Evolutionary conservation across 2,113 vertebrate genomes (phyloP).

Genomic region (Castor canadensis): DNA sequence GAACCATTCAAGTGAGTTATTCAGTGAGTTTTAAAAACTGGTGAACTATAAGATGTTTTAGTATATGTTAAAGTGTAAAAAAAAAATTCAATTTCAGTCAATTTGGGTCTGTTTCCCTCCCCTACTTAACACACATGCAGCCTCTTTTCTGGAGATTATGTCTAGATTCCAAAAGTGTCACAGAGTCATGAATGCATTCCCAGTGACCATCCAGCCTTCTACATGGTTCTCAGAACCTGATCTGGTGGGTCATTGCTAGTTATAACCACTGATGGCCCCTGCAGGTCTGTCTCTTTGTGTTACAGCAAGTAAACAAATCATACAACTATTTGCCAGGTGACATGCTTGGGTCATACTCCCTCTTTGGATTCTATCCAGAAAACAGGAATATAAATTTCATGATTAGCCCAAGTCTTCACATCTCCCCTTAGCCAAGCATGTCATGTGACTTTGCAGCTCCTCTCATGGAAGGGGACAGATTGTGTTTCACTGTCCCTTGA

Average conservation of each 20-base stretch:
- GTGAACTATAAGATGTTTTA: neutral
- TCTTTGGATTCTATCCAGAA: neutral
- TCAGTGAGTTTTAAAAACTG: neutral
- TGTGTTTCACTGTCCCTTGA: neutral
- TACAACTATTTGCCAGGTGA: neutral
- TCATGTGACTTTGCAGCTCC: neutral
- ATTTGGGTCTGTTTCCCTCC: neutral
- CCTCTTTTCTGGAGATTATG: neutral
- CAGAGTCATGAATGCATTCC: neutral
- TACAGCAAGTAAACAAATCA: neutral
- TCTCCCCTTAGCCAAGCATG: neutral
- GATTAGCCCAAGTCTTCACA: neutral
- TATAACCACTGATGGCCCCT: neutral
- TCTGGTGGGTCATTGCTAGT: neutral
- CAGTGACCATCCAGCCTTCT: neutral
- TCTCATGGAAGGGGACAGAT: neutral
- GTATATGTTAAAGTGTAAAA: neutral
- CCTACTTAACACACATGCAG: neutral
- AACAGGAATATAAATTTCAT: neutral
- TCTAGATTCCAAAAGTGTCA: neutral
- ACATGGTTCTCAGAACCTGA: neutral
- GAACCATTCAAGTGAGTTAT: neutral
- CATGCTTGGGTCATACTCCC: neutral
- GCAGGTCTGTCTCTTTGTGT: neutral
- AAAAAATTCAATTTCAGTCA: neutral